Base-by-base conservation (phyloP, 2,113 vertebrate genomes). In the Saccopteryx leptura region DNA sequence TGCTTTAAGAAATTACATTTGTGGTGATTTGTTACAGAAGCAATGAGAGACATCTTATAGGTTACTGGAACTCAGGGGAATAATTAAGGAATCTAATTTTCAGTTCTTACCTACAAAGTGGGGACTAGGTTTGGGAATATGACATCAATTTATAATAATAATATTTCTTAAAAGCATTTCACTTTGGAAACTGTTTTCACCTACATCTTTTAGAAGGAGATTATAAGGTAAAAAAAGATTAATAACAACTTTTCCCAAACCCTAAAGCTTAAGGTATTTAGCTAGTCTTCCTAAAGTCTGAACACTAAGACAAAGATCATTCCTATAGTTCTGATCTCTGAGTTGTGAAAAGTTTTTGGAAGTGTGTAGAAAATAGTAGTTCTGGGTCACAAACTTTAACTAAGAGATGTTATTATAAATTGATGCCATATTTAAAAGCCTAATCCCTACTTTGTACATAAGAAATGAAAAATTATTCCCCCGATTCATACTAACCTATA, bases 171-270 rank as follows among this genome's bases (percentile, higher is more conserved):
- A 58, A 28, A 78, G 6, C 46, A 56, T 46, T 83, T 46, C 13
- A 69, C 17, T 54, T 72, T 65, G 74, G 52, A 95, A 93, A 76
- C 46, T 86, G 33, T 17, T 63, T 80, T 92, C 9, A 60, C 10
- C 54, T 33, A 6, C 13, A 8, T 79, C 39, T 92, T 95, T 94
- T 80, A 78, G 65, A 93, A 79, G 31, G 13, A 83, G 13, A 82
- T 89, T 66, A 68, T 8, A 68, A 74, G 58, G 56, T 82, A 9
- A 69, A 92, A 33, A 17, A 15, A 61, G 39, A 78, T 54, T 89
- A 81, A 82, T 68, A 88, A 18, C 9, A 78, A 79, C 39, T 46
- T 90, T 96, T 54, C 23, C 33, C 74, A 50, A 92, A 85, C 7
- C 7, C 46, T 28, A 71, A 78, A 56, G 1, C 63, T 76, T 85